Conservation (phyloP, 2,113 vertebrate genomes). For the Podarcis cretensis region DNA sequence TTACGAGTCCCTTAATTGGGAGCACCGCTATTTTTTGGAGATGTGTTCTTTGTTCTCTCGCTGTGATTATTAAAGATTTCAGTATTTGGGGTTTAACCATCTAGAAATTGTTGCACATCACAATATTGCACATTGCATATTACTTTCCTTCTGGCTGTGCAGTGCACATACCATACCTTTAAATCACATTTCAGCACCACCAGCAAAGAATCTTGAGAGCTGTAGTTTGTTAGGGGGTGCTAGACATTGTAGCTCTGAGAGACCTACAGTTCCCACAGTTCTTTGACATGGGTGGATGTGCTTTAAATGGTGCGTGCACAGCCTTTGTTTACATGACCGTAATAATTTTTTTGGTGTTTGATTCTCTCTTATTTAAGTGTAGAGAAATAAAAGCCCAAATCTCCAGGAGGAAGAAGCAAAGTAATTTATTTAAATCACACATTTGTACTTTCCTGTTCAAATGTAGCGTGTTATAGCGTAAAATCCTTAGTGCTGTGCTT, state of each 20-base stretch:
- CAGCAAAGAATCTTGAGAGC: too few relatives aligned
- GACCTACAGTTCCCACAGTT: too few relatives aligned
- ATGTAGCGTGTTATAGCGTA: neutral
- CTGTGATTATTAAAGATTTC: too few relatives aligned
- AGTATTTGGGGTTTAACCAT: neutral
- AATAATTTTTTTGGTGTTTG: neutral
- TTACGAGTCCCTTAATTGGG: too few relatives aligned
- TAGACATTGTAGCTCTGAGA: too few relatives aligned
- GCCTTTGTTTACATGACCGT: neutral
- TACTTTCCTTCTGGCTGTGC: neutral
- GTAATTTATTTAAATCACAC: conserved; percentile 23
- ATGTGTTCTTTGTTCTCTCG: too few relatives aligned
- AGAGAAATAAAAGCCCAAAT: neutral
- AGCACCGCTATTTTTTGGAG: too few relatives aligned
- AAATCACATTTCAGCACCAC: too few relatives aligned
- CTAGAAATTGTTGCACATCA: neutral
- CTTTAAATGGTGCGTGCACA: too few relatives aligned
- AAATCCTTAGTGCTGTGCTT: conserved; percentile 23
- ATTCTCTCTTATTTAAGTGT: neutral
- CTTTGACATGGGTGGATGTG: too few relatives aligned
- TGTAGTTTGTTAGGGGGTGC: too few relatives aligned
- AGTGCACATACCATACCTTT: too few relatives aligned
- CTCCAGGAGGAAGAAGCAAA: neutral
- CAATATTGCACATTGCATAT: neutral
- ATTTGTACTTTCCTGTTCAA: conserved; percentile 38